phyloP scores from a whole-genome alignment of 2,113 vertebrate species.

The Fulica atra region DNA sequence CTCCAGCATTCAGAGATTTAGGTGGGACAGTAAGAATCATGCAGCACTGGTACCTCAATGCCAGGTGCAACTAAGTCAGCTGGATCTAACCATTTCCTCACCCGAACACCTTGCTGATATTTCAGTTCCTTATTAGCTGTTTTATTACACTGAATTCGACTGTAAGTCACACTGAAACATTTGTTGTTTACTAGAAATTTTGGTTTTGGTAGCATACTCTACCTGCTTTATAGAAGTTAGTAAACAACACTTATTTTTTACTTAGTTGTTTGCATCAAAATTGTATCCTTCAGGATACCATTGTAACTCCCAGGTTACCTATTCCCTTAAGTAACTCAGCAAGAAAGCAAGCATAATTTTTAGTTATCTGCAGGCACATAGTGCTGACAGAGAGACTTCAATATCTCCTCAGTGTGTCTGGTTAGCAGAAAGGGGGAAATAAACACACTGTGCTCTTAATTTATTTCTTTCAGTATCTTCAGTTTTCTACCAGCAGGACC shows the following conservation, averaged over 20 bases:
- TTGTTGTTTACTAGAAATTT: not conserved
- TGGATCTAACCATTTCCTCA: not conserved
- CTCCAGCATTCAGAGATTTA: not conserved
- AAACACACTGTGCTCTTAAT: not conserved
- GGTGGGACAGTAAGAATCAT: not conserved
- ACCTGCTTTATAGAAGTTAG: not conserved
- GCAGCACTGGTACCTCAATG: rapidly evolving
- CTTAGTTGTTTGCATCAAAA: not conserved
- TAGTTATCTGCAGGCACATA: not conserved
- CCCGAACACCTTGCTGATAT: not conserved
- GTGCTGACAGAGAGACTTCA: not conserved
- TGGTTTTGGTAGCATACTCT: not conserved
- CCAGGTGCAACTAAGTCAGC: not conserved
- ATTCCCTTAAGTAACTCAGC: not conserved
- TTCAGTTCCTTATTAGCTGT: not conserved
- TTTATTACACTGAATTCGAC: not conserved
- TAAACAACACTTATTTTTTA: not conserved
- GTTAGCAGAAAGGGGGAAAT: not conserved
- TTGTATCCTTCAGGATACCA: not conserved
- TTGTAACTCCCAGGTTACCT: not conserved
- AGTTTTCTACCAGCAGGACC: not conserved
- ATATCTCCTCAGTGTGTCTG: not conserved
- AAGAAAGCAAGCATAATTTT: not conserved
- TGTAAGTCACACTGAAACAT: not conserved
- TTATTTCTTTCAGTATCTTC: not conserved